phyloP scores from a whole-genome alignment of 2,888 invertebrate species.

The Oligia latruncula region DNA sequence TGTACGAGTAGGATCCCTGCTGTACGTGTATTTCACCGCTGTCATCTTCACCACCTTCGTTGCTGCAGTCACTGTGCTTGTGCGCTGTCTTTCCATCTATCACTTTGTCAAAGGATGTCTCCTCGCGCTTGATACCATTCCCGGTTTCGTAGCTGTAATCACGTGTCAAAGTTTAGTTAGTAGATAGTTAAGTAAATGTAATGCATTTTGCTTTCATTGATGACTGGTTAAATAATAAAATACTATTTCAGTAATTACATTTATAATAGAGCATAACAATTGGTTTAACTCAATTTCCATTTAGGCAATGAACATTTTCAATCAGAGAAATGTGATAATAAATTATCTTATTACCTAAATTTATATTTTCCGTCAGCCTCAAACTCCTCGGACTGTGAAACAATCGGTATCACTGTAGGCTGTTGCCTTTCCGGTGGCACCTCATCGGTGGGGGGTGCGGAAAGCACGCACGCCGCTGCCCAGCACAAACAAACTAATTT shows the following conservation, averaged over 20 bases:
- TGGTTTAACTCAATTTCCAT: neutral
- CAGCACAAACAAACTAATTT: constrained; percentile 76
- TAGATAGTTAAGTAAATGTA: neutral
- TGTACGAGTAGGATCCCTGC: constrained; percentile 92
- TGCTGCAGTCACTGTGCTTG: constrained; percentile 81
- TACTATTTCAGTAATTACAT: neutral
- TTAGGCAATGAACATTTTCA: neutral
- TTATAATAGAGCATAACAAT: neutral
- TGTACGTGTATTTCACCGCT: constrained; percentile 91
- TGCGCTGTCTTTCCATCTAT: constrained; percentile 78
- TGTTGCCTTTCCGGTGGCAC: constrained; percentile 80
- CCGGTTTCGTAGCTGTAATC: constrained; percentile 93
- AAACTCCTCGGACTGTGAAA: constrained; percentile 88
- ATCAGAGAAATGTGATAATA: neutral
- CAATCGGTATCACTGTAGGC: constrained; percentile 86
- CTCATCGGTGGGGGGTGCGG: constrained; percentile 76
- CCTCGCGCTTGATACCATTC: constrained; percentile 94
- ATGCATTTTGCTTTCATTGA: neutral
- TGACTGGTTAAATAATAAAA: neutral
- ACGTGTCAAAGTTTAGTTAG: neutral
- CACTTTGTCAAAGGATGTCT: constrained; percentile 92
- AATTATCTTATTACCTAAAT: constrained; percentile 81
- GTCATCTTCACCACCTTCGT: constrained; percentile 90
- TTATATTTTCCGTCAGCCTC: constrained; percentile 89
- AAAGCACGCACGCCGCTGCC: constrained; percentile 70